Percentiles rank a stretch among this genome's conserved stretches.
Conservation (phyloP, 2,113 vertebrate genomes). For the Podarcis cretensis region DNA sequence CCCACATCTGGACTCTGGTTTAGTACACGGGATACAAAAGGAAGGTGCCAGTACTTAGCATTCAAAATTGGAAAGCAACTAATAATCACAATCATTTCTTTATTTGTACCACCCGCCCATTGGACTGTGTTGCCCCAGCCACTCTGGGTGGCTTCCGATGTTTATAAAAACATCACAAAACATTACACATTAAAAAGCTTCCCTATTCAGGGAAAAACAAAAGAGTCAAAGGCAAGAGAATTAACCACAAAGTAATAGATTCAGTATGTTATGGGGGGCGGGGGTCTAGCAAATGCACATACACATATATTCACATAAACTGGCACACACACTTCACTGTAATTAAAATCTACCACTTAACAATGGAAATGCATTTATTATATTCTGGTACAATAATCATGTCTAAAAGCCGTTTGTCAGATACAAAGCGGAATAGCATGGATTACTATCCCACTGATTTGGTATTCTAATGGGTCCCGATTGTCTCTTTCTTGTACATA, state of each 20-base stretch:
- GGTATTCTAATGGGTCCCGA: fast-evolving
- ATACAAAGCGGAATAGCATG: background rate
- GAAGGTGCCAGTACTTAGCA: background rate
- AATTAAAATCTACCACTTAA: background rate
- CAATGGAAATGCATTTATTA: fast-evolving
- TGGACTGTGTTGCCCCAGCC: no score
- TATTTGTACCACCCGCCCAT: no score
- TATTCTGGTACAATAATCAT: background rate
- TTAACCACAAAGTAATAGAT: background rate
- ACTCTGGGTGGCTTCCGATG: no score
- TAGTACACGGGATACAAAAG: background rate
- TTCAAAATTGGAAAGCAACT: background rate
- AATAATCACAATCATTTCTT: background rate
- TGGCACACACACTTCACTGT: background rate
- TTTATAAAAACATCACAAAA: no score
- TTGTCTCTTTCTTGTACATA: fast-evolving
- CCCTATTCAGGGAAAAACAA: background rate
- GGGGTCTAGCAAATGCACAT: background rate
- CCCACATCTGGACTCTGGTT: fast-evolving
- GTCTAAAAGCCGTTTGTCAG: fast-evolving
- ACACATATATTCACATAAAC: background rate
- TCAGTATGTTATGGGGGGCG: fast-evolving
- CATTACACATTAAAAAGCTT: no score
- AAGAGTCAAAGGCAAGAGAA: background rate
- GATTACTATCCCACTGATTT: fast-evolving